phyloP scores from a whole-genome alignment of 2,113 vertebrate genomes.

The Sorex fumeus region DNA sequence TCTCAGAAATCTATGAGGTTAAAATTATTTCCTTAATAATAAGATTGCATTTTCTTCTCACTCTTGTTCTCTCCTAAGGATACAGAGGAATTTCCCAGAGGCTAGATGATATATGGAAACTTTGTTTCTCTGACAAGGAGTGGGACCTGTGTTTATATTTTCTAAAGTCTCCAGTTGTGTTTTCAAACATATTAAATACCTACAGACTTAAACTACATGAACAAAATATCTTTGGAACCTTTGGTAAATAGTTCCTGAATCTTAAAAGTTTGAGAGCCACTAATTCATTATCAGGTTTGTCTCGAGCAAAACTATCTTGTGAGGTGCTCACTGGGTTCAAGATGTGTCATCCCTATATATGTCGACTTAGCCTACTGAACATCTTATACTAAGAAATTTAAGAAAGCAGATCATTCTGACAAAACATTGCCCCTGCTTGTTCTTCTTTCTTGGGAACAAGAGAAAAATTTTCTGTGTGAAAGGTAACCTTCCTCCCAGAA shows the following conservation, averaged over 20 bases:
- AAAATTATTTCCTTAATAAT: conserved; percentile 16
- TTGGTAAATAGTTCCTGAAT: neutral
- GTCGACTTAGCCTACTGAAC: neutral
- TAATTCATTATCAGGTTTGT: neutral
- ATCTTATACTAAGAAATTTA: neutral
- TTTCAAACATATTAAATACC: neutral
- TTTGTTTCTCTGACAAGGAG: neutral
- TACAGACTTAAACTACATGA: neutral
- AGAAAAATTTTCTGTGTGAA: neutral
- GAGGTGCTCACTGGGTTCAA: neutral
- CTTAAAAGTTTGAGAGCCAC: neutral
- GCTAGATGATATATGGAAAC: neutral
- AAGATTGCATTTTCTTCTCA: neutral
- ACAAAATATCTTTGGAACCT: neutral
- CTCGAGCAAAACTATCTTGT: neutral
- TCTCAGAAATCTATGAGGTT: neutral
- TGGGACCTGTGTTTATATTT: neutral
- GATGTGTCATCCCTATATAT: neutral
- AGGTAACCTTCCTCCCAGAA: neutral
- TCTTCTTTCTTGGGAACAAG: neutral
- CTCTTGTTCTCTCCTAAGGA: neutral
- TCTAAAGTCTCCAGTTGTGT: neutral
- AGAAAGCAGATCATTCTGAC: neutral
- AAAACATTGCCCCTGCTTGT: neutral
- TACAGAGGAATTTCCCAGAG: neutral